phyloP scores from a whole-genome alignment of 2,113 vertebrate species.

The Cynoglossus semilaevis region DNA sequence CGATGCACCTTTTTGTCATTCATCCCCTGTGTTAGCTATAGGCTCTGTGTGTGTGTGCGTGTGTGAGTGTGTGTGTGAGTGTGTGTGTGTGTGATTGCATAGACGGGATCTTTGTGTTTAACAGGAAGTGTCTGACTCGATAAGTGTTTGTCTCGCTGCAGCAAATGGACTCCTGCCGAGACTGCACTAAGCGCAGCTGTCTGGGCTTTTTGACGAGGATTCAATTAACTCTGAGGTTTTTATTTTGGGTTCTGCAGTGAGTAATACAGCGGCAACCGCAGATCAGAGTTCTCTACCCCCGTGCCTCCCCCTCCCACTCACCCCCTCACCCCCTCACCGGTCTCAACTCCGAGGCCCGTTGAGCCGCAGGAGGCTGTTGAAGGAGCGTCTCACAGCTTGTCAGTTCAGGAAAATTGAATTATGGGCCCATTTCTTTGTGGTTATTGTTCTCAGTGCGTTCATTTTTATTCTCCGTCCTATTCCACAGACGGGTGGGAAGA shows the following conservation, averaged over 20 bases:
- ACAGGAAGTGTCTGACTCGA: conserved; percentile 19
- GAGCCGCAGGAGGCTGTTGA: conserved; percentile 15
- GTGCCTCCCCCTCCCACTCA: not conserved
- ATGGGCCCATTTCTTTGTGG: conserved; percentile 43
- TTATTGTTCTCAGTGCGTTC: conserved; percentile 22
- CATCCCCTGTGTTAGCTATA: conserved; percentile 24
- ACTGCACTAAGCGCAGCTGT: conserved; percentile 27
- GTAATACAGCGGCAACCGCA: conserved; percentile 7
- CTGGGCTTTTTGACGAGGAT: conserved; percentile 32
- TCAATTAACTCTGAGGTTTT: conserved; percentile 39
- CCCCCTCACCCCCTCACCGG: too few species aligned
- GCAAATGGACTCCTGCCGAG: conserved; percentile 31
- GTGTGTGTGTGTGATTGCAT: not conserved
- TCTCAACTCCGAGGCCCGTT: not conserved
- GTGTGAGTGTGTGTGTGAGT: too few species aligned
- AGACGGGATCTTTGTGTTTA: conserved; percentile 43
- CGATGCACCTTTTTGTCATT: conserved; percentile 45
- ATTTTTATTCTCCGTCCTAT: conserved; percentile 15
- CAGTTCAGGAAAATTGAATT: conserved; percentile 50
- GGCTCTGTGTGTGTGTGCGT: not conserved
- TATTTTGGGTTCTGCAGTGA: conserved; percentile 5
- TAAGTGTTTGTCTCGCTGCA: conserved; percentile 46
- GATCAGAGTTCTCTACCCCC: too few species aligned
- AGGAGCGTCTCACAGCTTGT: conserved; percentile 39
- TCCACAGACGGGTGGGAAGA: conserved; percentile 2